Conservation (phyloP, 2,113 vertebrate species). For the Onychorhynchus coronatus region DNA sequence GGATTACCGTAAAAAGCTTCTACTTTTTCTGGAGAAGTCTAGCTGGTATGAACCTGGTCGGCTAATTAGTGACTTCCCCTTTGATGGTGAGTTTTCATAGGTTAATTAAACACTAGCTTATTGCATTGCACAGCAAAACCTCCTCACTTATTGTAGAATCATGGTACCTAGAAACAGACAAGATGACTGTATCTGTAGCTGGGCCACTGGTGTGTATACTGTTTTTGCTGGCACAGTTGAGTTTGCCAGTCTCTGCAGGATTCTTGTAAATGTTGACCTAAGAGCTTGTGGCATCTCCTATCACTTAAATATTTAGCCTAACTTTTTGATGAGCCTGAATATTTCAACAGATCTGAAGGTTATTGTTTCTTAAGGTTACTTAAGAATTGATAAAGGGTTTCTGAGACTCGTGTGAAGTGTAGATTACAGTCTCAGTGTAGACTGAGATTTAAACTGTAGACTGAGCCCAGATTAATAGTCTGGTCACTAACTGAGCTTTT, state of each 20-base stretch:
- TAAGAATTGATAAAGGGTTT: background rate
- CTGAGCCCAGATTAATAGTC: background rate
- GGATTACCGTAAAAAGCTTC: constrained; percentile 87
- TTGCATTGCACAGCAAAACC: background rate
- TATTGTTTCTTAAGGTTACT: background rate
- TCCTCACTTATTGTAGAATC: background rate
- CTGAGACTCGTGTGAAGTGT: background rate
- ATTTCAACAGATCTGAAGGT: background rate
- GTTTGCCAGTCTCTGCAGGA: background rate
- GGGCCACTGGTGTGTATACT: background rate
- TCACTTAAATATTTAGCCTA: background rate
- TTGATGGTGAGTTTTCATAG: constrained; percentile 84
- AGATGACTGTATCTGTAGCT: background rate
- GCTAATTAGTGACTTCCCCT: constrained; percentile 96
- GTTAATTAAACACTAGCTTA: background rate
- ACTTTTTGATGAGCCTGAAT: background rate
- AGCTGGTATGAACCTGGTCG: constrained; percentile 86
- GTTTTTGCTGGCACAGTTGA: background rate
- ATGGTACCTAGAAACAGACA: background rate
- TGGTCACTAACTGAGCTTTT: background rate
- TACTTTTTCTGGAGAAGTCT: constrained; percentile 89
- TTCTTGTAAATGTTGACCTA: background rate
- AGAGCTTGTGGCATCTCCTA: background rate
- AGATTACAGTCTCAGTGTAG: background rate
- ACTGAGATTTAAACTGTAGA: background rate